phyloP scores from a whole-genome alignment of 2,888 invertebrate genomes.

The Pristionchus mayeri region DNA sequence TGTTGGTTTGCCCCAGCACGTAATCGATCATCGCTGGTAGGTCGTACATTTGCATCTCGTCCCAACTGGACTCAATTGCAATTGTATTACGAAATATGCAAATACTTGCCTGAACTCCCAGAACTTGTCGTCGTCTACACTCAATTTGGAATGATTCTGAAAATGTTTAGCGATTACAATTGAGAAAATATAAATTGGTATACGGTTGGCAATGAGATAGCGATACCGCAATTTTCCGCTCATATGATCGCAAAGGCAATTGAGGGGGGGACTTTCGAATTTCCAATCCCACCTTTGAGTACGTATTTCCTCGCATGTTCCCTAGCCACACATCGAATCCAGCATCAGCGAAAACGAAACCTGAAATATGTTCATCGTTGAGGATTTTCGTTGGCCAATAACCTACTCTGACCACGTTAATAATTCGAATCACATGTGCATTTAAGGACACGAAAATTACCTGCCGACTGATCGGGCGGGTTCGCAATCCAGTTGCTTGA shows the following conservation, averaged over 20 bases:
- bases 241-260: too few relatives aligned
- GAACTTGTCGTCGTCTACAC: slow-evolving; percentile 54
- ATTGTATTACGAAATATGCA: neutral
- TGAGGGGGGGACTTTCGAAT: too few relatives aligned
- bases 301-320: slow-evolving; percentile 81
- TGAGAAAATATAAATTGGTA: too few relatives aligned
- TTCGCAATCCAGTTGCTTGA: slow-evolving; percentile 65
- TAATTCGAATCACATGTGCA: too few relatives aligned
- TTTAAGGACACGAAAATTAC: too few relatives aligned
- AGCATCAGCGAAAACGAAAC: slow-evolving; percentile 76
- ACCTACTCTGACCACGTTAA: too few relatives aligned
- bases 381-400: neutral
- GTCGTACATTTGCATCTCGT: slow-evolving; percentile 89
- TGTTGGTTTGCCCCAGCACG: slow-evolving; percentile 80
- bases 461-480: slow-evolving; percentile 58
- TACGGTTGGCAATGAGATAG: too few relatives aligned
- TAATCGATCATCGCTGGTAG: slow-evolving; percentile 87
- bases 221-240: too few relatives aligned
- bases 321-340: slow-evolving; percentile 61
- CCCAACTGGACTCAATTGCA: slow-evolving; percentile 83
- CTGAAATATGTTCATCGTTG: slow-evolving; percentile 51
- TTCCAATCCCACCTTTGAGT: slow-evolving; percentile 81
- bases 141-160: slow-evolving; percentile 53
- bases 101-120: slow-evolving; percentile 64
- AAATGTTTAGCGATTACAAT: too few relatives aligned